These are phyloP conservation scores for Labia minor DNA, from an alignment of 2,888 invertebrate genomes.

Conservation along the genomic window DNA sequence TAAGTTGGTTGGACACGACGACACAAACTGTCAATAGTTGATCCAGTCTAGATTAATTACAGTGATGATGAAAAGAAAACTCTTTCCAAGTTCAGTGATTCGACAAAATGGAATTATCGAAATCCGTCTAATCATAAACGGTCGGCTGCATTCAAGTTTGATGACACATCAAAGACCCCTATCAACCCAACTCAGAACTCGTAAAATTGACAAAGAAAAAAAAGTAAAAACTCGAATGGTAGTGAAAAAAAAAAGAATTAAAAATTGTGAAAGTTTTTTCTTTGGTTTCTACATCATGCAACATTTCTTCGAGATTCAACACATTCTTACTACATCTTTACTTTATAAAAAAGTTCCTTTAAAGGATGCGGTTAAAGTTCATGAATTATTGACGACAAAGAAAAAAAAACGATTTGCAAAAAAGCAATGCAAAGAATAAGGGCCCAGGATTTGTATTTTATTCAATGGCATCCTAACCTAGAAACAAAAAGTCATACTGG, in stretches of 20 bases:
- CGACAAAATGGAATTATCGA: slow-evolving; percentile 2
- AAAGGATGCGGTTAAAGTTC: neutral
- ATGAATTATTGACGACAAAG: slow-evolving; percentile 1
- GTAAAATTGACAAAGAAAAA: neutral
- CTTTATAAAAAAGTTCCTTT: neutral
- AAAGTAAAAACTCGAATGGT: neutral
- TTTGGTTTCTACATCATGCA: neutral
- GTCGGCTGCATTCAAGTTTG: neutral
- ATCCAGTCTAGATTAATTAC: neutral
- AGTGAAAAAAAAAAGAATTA: neutral
- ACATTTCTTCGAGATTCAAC: neutral
- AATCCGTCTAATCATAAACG: neutral
- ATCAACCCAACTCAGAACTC: neutral
- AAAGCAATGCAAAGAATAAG: neutral
- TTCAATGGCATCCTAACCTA: too few relatives aligned
- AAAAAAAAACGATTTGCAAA: neutral
- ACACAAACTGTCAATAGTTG: too few relatives aligned
- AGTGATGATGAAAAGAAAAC: neutral
- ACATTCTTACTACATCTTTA: neutral
- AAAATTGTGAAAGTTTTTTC: neutral
- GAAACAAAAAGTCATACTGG: too few relatives aligned
- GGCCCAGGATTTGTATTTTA: too few relatives aligned
- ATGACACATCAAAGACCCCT: slow-evolving; percentile 2
- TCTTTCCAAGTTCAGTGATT: neutral
- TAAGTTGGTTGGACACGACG: too few relatives aligned